These are phyloP conservation scores for Eilema caniola DNA, from an alignment of 2,888 invertebrate species.

Conservation along the genomic window DNA sequence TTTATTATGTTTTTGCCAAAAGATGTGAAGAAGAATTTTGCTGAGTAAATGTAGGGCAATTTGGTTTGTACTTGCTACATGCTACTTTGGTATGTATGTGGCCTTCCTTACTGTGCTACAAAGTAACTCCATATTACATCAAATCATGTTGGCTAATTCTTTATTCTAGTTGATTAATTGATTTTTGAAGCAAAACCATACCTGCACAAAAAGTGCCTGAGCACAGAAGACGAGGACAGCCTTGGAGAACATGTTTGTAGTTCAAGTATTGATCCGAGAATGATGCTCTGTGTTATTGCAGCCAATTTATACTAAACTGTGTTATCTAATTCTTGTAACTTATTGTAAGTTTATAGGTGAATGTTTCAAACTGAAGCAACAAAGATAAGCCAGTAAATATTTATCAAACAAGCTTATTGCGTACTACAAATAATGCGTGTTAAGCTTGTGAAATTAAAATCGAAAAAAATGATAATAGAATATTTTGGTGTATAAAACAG, in stretches of 20 bases:
- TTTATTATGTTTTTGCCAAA: too few species aligned
- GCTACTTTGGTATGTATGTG: too few species aligned
- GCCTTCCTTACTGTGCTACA: too few species aligned
- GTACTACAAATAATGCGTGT: too few species aligned
- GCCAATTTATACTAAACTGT: not conserved
- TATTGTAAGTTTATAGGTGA: too few species aligned
- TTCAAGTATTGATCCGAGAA: conserved; percentile 22
- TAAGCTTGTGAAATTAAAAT: not conserved
- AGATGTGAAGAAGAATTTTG: too few species aligned
- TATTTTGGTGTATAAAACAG: not conserved
- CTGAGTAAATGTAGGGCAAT: too few species aligned
- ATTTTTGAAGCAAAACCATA: not conserved
- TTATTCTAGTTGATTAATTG: too few species aligned
- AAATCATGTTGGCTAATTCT: too few species aligned
- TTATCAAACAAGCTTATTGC: not conserved
- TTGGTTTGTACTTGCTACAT: too few species aligned
- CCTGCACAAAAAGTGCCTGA: conserved; percentile 45
- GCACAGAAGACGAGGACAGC: conserved; percentile 52
- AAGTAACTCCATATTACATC: too few species aligned
- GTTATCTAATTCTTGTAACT: not conserved
- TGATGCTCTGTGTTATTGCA: conserved; percentile 5
- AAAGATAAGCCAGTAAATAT: not conserved
- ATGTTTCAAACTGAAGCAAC: too few species aligned
- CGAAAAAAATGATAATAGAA: not conserved
- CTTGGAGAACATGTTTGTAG: conserved; percentile 54